Evolutionary conservation across 2,888 invertebrate genomes (phyloP).

Genomic region (Rhabditophanes sp.): DNA sequence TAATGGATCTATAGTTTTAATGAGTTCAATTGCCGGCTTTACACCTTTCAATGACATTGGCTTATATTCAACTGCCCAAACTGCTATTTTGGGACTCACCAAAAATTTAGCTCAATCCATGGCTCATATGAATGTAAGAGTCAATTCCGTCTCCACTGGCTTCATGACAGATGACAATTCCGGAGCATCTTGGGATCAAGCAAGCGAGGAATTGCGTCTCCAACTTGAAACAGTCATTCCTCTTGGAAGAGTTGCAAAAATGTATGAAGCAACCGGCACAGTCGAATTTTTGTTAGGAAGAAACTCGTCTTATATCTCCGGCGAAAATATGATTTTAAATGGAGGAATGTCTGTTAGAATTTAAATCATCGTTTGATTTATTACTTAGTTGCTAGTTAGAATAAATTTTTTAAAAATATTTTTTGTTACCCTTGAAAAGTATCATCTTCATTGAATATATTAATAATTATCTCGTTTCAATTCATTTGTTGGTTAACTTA

Average conservation of each 20-base stretch:
- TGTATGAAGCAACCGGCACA: constrained; percentile 19
- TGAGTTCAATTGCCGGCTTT: constrained; percentile 21
- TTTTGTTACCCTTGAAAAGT: neutral
- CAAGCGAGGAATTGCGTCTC: constrained; percentile 10
- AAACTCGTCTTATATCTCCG: constrained; percentile 26
- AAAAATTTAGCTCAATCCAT: constrained; percentile 12
- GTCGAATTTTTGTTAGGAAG: constrained; percentile 28
- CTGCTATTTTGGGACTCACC: constrained; percentile 19
- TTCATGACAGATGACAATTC: constrained; percentile 14
- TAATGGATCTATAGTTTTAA: constrained; percentile 14
- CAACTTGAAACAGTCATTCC: constrained; percentile 23
- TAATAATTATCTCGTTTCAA: no score
- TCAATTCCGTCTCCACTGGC: constrained; percentile 19
- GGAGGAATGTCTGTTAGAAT: constrained; percentile 32
- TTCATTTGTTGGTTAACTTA: no score
- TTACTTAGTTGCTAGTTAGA: neutral
- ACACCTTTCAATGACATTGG: constrained; percentile 29
- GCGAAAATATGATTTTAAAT: constrained; percentile 25
- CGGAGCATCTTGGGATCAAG: constrained; percentile 23
- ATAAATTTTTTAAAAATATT: constrained; percentile 1
- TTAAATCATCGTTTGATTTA: constrained; percentile 7
- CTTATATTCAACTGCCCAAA: constrained; percentile 21
- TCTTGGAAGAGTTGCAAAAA: constrained; percentile 22
- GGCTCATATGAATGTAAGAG: constrained; percentile 15
- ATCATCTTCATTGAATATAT: no score